phyloP scores from a whole-genome alignment of 1,140 invertebrate species.

The Platyscapa corneri region DNA sequence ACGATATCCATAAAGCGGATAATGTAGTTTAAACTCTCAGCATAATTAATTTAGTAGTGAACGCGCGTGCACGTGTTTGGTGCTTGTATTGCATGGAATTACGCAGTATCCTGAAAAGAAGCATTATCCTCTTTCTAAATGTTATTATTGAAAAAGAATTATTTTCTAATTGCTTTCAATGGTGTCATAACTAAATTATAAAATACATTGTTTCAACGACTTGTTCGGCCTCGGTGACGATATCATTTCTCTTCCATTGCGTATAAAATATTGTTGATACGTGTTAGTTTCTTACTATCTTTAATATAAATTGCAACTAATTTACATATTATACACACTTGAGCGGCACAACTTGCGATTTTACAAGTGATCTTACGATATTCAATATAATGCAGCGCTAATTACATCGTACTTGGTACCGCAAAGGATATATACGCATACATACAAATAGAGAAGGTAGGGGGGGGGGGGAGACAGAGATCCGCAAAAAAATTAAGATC shows the following conservation, averaged over 20 bases:
- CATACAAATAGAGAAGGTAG: too few relatives aligned
- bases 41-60: too few relatives aligned
- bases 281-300: not conserved
- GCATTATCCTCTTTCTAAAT: not conserved
- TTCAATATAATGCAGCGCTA: not conserved
- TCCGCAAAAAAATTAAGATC: not conserved
- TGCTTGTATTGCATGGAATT: too few relatives aligned
- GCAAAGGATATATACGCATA: not conserved
- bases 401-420: not conserved
- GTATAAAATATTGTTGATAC: not conserved
- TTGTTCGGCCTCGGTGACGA: not conserved
- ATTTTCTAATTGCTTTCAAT: not conserved
- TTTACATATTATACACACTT: slow-evolving; percentile 15
- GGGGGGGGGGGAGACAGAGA: too few relatives aligned
- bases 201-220: not conserved
- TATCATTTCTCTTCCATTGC: not conserved
- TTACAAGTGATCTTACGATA: not conserved
- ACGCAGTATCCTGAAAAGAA: not conserved
- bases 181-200: not conserved
- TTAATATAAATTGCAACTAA: not conserved
- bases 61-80: too few relatives aligned
- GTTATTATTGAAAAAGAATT: not conserved
- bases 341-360: not conserved
- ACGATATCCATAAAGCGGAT: not conserved
- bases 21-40: not conserved